Base-by-base conservation (phyloP, 2,113 vertebrate genomes). In the Bettongia penicillata region DNA sequence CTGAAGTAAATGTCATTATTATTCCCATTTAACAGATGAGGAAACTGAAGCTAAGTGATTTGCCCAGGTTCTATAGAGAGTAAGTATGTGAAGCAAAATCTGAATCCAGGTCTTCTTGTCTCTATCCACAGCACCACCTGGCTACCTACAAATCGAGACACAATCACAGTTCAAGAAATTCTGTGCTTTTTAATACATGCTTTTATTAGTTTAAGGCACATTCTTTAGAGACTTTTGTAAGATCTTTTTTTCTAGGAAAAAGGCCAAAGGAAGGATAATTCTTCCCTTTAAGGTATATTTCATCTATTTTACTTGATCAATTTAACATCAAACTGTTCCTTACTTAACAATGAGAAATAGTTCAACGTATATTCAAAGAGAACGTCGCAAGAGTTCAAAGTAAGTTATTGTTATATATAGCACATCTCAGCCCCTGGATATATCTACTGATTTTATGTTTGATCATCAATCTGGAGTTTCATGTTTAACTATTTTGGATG, bases 331-430 rank as follows among this genome's bases (percentile, higher is more conserved):
- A 95, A 93, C 49, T 89, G 10, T 94, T 96, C 31, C 84, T 98
- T 84, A 90, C 92, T 93, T 96, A 94, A 94, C 91, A 97, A 55
- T 90, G 93, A 97, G 89, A 90, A 31, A 53, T 52, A 77, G 93
- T 97, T 97, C 97, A 98, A 95, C 98, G 96, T 91, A 91, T 95
- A 97, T 95, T 97, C 93, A 92, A 94, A 98, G 91, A 94, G 92
- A 52, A 96, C 91, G 90, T 90, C 93, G 92, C 93, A 93, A 94
- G 94, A 93, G 89, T 96, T 98, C 95, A 96, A 96, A 98, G 93
- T 90, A 95, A 96, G 48, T 90, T 95, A 94, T 95, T 97, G 89
- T 97, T 97, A 94, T 97, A 97, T 53, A 55, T 95, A 96, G 96
- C 92, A 97, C 48, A 51, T 91, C 26, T 96, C 57, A 93, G 24